A percentile compares a stretch with the other conserved stretches of the same genome.
phyloP scores from a whole-genome alignment of 2,888 invertebrate species.

The Eristalinus sepulchralis region DNA sequence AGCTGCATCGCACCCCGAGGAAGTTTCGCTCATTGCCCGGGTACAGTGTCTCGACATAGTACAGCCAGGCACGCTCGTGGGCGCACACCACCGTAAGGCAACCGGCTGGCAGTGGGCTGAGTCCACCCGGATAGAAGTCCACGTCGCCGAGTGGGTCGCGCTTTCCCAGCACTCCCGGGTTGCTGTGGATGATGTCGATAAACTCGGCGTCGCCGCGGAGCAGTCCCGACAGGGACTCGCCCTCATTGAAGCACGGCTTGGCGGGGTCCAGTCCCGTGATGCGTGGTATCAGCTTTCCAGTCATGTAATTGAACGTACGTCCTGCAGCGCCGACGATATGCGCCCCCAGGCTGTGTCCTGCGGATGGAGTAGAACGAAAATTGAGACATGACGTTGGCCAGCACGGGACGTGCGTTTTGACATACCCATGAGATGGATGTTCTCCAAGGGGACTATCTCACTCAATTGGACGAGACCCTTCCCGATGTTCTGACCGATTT shows the following conservation, averaged over 20 bases:
- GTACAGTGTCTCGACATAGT: constrained; percentile 77
- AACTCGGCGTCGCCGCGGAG: constrained; percentile 77
- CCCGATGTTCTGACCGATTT: constrained; percentile 77
- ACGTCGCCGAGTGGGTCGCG: constrained; percentile 77
- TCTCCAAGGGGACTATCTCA: constrained; percentile 75
- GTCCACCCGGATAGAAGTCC: constrained; percentile 79
- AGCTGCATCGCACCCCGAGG: constrained; percentile 74
- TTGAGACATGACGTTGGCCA: not conserved
- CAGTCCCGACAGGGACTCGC: constrained; percentile 75
- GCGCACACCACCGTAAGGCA: constrained; percentile 76
- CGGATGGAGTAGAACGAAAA: not conserved
- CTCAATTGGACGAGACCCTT: constrained; percentile 75
- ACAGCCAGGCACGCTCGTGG: constrained; percentile 76
- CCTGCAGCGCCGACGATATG: constrained; percentile 79
- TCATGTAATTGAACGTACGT: constrained; percentile 75
- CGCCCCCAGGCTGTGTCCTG: constrained; percentile 79
- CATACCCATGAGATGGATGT: constrained; percentile 78
- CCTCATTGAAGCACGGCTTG: constrained; percentile 78
- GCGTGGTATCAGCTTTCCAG: constrained; percentile 75
- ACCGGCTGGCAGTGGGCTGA: constrained; percentile 76
- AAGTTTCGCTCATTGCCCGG: constrained; percentile 76
- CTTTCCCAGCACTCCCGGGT: constrained; percentile 77
- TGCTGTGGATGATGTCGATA: constrained; percentile 78
- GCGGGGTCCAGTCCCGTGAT: constrained; percentile 80
- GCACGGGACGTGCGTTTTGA: not conserved